phyloP scores from a whole-genome alignment of 2,888 invertebrate genomes.

The Microctonus aethiopoides region DNA sequence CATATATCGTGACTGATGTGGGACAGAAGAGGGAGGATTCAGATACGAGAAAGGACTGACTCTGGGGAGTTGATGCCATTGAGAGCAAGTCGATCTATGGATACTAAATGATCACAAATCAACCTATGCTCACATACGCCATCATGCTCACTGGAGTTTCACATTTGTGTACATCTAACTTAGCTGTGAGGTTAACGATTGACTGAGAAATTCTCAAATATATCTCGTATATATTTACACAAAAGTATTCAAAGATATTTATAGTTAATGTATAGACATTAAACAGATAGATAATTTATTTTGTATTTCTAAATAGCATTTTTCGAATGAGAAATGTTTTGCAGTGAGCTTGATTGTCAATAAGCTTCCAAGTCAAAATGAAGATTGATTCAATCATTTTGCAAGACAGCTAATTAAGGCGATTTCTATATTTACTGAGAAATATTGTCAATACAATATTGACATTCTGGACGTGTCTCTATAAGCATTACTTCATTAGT shows the following conservation, averaged over 20 bases:
- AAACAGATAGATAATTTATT: neutral
- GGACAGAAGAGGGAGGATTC: slow-evolving; percentile 31
- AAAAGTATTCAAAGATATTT: too few species aligned
- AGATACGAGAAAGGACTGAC: slow-evolving; percentile 57
- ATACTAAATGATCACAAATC: slow-evolving; percentile 59
- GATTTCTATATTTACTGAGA: neutral
- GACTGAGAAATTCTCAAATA: too few species aligned
- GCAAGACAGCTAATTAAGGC: neutral
- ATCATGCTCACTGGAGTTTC: neutral
- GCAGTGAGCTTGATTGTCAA: neutral
- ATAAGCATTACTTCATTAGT: neutral
- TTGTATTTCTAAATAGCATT: neutral
- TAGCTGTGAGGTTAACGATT: too few species aligned
- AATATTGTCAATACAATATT: neutral
- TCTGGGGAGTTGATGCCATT: slow-evolving; percentile 57
- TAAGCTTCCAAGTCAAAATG: neutral
- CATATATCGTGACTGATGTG: slow-evolving; percentile 49
- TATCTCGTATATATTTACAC: too few species aligned
- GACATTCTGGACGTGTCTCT: neutral
- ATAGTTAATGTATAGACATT: neutral
- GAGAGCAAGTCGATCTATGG: slow-evolving; percentile 56
- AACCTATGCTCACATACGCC: slow-evolving; percentile 38
- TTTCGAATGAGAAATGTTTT: neutral
- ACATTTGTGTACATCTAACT: too few species aligned
- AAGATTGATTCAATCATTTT: neutral